Base-by-base conservation (phyloP, 2,888 invertebrate species). In the Campoplex nolae region DNA sequence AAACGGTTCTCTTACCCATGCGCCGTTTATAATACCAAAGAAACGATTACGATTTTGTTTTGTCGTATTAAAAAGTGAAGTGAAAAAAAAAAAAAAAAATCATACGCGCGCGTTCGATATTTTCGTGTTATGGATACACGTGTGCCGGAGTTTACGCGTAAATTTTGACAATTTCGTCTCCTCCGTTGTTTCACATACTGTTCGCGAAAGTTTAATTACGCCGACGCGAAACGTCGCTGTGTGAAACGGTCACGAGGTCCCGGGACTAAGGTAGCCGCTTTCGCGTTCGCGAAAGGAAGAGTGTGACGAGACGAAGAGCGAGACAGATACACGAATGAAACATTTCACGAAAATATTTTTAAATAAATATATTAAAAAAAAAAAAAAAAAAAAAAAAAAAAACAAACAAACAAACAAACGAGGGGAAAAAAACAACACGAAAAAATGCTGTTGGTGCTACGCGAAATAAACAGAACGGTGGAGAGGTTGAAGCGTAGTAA, bases 1-100 rank as follows among this genome's bases (percentile, higher is more conserved):
- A 85, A 89, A 88, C 84, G 86, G 88, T 86, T 78, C 83, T 80
- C 73, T 83, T 54, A 88, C 88, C 90, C 91, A 86, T 91, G 91
- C 91, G 89, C 89, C 90, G 91, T 91, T 79, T 84, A 58, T 58
- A 93, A 93, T 94, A 94, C 94, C 94, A 94, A 94, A 94, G 94
- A 94, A 92, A 93, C 93, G 92, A 92, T 92, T 92, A 91, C 89
- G 91, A 91, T 92, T 90, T 89, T 91, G 38, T 92, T 92, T 92
- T 77, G 48, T 73, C 90, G 91, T 93, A 92, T 92, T 91, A 83
- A 67, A 28, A 48, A 65, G 76, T 91, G 93, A 92, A 92, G 92
- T 92, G 45, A 68, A 76, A 83, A 58, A 56, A 67, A 38, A 38
- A 23, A 23, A 23, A 23, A 23, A 23, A 23, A 23, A 23, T 23